Percentiles rank a stretch among this genome's conserved stretches.
Conservation (phyloP, 2,888 invertebrate species). For the Netelia inedita region DNA sequence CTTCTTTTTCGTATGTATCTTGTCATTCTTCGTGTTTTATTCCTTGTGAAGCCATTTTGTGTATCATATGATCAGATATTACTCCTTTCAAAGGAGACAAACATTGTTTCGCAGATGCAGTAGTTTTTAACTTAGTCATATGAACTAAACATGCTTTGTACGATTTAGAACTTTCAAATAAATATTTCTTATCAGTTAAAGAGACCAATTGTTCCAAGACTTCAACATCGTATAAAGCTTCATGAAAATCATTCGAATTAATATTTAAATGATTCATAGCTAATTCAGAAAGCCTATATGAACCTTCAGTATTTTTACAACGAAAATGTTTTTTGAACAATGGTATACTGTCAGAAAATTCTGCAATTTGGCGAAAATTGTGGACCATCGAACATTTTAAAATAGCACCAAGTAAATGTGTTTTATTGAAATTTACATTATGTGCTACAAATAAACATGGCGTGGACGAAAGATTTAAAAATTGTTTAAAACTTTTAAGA, state of each 20-base stretch:
- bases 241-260: conserved; percentile 27
- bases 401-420: conserved; percentile 25
- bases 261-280: conserved; percentile 20
- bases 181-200: conserved; percentile 15
- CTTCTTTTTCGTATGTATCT: conserved; percentile 4
- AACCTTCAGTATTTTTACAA: not conserved
- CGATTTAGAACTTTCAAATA: conserved; percentile 34
- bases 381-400: conserved; percentile 14
- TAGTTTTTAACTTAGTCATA: not conserved
- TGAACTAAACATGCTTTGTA: conserved; percentile 26
- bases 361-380: conserved; percentile 54
- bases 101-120: conserved; percentile 6
- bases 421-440: conserved; percentile 33
- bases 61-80: conserved; percentile 28
- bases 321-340: not conserved
- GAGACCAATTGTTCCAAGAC: conserved; percentile 37
- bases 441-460: conserved; percentile 44
- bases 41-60: conserved; percentile 23
- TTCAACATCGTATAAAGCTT: conserved; percentile 54
- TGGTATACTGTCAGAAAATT: not conserved
- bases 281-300: not conserved
- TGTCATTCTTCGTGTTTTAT: conserved; percentile 6
- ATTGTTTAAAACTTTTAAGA: conserved; percentile 27
- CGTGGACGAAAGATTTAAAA: conserved; percentile 15
- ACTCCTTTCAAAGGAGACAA: conserved; percentile 25